A percentile compares a stretch with the other conserved stretches of the same genome.
Evolutionary conservation across 2,888 invertebrate genomes (phyloP).

Genomic region (Xylocampa areola): DNA sequence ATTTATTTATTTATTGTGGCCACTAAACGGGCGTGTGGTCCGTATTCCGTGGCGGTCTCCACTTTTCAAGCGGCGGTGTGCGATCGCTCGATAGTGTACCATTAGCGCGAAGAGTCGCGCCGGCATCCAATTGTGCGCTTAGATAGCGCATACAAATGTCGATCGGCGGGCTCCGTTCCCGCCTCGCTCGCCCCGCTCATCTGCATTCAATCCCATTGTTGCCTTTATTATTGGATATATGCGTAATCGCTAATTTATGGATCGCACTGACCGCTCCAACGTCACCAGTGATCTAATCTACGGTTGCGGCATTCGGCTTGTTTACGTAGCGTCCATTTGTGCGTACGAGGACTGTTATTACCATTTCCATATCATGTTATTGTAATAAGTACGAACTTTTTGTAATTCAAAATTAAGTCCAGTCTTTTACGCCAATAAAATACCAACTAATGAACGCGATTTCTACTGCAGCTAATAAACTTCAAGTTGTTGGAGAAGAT

Average conservation of each 20-base stretch:
- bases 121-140: slow-evolving; percentile 89
- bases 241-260: slow-evolving; percentile 88
- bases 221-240: slow-evolving; percentile 86
- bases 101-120: slow-evolving; percentile 89
- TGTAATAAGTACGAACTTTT: slow-evolving; percentile 35
- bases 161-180: slow-evolving; percentile 76
- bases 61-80: slow-evolving; percentile 80
- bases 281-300: slow-evolving; percentile 65
- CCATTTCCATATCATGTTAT: slow-evolving; percentile 33
- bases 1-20: slow-evolving; percentile 85
- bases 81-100: slow-evolving; percentile 89
- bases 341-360: slow-evolving; percentile 34
- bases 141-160: slow-evolving; percentile 90
- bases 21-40: slow-evolving; percentile 84
- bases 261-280: slow-evolving; percentile 73
- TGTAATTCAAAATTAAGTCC: slow-evolving; percentile 6
- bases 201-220: slow-evolving; percentile 90
- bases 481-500: slow-evolving; percentile 19
- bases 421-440: slow-evolving; percentile 17
- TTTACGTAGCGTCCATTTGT: slow-evolving; percentile 34
- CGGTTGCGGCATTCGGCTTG: slow-evolving; percentile 46
- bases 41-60: slow-evolving; percentile 83
- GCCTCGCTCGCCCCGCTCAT: slow-evolving; percentile 80
- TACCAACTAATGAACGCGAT: slow-evolving; percentile 32
- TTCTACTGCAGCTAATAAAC: slow-evolving; percentile 23